Evolutionary conservation across 2,888 invertebrate species (phyloP).

Genomic region (Drosophila anceps): DNA sequence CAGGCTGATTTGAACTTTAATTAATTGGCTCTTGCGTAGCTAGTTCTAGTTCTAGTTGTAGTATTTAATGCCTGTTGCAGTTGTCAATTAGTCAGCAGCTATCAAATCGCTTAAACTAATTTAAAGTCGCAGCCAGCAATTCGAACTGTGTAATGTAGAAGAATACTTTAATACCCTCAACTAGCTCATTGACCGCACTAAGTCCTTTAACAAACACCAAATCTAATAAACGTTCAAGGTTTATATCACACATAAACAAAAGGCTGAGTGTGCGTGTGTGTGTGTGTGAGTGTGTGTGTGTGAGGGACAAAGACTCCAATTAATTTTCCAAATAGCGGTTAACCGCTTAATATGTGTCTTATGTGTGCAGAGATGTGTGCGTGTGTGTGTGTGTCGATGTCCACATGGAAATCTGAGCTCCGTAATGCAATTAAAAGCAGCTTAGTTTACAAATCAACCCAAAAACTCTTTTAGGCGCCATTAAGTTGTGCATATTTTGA

Average conservation of each 20-base stretch:
- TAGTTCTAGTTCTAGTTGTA: not conserved
- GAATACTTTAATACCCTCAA: constrained; percentile 6
- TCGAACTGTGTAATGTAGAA: constrained; percentile 6
- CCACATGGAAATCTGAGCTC: constrained; percentile 32
- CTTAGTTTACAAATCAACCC: constrained; percentile 58
- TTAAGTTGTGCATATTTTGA: constrained; percentile 60
- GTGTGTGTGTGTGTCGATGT: constrained; percentile 6
- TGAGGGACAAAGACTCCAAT: constrained; percentile 57
- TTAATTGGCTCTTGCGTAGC: constrained; percentile 24
- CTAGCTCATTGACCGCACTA: constrained; percentile 24
- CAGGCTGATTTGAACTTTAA: constrained; percentile 2
- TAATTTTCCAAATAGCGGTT: constrained; percentile 71
- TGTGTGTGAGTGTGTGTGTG: constrained; percentile 3
- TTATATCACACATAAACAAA: constrained; percentile 16
- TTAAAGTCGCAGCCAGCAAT: constrained; percentile 15
- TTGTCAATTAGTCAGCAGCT: constrained; percentile 18
- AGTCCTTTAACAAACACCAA: constrained; percentile 32
- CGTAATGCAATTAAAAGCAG: constrained; percentile 68
- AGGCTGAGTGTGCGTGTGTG: constrained; percentile 6
- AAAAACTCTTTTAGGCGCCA: constrained; percentile 59
- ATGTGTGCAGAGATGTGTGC: constrained; percentile 12
- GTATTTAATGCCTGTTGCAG: constrained; percentile 13
- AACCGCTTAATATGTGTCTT: constrained; percentile 61
- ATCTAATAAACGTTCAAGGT: constrained; percentile 40
- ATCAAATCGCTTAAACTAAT: constrained; percentile 13